These are phyloP conservation scores for Drosophila falleni DNA, from an alignment of 2,888 invertebrate genomes.

Conservation along the genomic window DNA sequence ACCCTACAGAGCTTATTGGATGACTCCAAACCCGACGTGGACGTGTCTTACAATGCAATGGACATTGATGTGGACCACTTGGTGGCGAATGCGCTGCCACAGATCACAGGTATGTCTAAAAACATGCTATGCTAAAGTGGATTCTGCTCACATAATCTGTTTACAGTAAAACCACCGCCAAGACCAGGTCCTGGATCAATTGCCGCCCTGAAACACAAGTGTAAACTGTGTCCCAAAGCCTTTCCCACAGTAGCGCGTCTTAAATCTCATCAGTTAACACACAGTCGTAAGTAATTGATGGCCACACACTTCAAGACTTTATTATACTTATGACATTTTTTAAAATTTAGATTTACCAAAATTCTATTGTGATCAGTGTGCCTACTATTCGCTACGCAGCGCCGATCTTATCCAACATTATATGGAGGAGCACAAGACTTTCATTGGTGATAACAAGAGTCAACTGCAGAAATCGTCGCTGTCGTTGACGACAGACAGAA, in stretches of 20 bases:
- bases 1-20: constrained; percentile 52
- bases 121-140: too few species aligned
- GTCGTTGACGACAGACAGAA: constrained; percentile 8
- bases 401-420: constrained; percentile 79
- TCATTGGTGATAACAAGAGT: constrained; percentile 10
- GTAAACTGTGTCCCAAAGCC: constrained; percentile 61
- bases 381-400: constrained; percentile 77
- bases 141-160: neutral
- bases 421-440: constrained; percentile 64
- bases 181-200: constrained; percentile 24
- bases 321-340: neutral
- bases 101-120: constrained; percentile 41
- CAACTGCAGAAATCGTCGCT: constrained; percentile 9
- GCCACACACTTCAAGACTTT: neutral
- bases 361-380: constrained; percentile 80
- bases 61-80: constrained; percentile 71
- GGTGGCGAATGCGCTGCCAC: constrained; percentile 59
- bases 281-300: constrained; percentile 59
- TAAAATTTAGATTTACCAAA: constrained; percentile 77
- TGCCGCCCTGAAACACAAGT: constrained; percentile 56
- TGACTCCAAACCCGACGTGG: constrained; percentile 31
- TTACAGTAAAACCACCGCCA: constrained; percentile 46
- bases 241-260: constrained; percentile 64
- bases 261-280: constrained; percentile 73
- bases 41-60: constrained; percentile 44